phyloP scores from a whole-genome alignment of 1,140 invertebrate species.

The Frieseomelitta varia region DNA sequence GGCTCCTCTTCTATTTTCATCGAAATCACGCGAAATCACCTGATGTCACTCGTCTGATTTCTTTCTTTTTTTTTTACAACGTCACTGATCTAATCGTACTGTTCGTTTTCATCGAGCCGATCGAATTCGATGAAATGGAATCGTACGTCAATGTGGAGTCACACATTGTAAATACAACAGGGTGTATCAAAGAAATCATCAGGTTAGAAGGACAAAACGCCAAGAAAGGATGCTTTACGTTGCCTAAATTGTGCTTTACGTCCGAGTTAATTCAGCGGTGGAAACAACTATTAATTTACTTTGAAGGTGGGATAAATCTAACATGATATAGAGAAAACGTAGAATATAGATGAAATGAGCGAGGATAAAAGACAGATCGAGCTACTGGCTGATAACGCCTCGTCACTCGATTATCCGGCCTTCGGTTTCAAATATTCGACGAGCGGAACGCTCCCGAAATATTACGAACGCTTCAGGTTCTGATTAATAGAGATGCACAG shows the following conservation, averaged over 20 bases:
- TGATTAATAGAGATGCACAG: conserved; percentile 10
- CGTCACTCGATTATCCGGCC: conserved; percentile 17
- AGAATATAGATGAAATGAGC: neutral
- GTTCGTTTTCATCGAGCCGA: conserved; percentile 11
- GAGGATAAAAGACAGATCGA: conserved; percentile 14
- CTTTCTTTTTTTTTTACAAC: neutral
- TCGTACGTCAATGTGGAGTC: conserved; percentile 14
- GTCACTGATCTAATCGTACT: conserved; percentile 15
- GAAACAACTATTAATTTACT: neutral
- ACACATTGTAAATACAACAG: neutral
- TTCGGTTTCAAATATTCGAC: conserved; percentile 21
- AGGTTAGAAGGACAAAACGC: neutral
- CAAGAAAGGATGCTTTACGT: too few species aligned
- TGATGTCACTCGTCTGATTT: neutral
- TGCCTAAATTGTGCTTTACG: neutral
- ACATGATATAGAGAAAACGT: neutral
- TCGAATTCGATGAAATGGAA: conserved; percentile 37
- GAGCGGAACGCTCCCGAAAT: neutral
- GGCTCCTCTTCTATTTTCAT: neutral
- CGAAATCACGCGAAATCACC: neutral
- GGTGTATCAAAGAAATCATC: neutral
- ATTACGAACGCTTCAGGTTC: neutral
- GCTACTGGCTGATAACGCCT: conserved; percentile 2
- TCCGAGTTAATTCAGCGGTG: too few species aligned
- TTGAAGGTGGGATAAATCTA: neutral